Conservation (phyloP, 2,113 vertebrate genomes). For the Psilopsiagon aymara region DNA sequence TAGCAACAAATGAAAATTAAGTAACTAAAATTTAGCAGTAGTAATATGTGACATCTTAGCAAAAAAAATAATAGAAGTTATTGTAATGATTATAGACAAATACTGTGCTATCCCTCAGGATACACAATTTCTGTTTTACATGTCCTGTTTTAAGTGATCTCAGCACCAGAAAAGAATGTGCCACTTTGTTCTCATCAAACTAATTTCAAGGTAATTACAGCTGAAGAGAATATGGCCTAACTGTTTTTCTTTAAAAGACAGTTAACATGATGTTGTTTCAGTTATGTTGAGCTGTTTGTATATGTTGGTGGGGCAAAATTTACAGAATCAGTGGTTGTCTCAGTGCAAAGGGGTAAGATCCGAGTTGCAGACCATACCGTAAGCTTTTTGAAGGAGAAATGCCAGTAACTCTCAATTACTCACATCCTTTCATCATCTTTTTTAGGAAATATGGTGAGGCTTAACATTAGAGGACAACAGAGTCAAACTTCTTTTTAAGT, state of each 20-base stretch:
- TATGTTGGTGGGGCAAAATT: not conserved
- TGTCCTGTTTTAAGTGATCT: not conserved
- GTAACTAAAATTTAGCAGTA: not conserved
- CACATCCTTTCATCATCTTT: not conserved
- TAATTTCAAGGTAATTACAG: not conserved
- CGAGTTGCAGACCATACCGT: not conserved
- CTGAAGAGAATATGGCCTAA: not conserved
- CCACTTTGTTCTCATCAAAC: not conserved
- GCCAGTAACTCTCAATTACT: not conserved
- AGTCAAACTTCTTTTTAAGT: not conserved
- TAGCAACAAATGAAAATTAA: not conserved
- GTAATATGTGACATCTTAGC: not conserved
- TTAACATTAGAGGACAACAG: not conserved
- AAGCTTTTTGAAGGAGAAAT: not conserved
- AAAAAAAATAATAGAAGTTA: not conserved
- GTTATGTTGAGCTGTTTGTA: not conserved
- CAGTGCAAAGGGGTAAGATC: not conserved
- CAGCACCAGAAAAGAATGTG: not conserved
- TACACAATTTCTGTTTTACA: not conserved
- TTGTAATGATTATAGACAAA: not conserved
- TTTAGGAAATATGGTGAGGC: not conserved
- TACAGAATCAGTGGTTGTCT: not conserved
- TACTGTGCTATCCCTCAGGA: not conserved
- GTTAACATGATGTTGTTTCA: not conserved
- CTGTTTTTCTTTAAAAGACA: not conserved